A percentile compares a stretch with the other conserved stretches of the same genome.
phyloP scores from a whole-genome alignment of 2,888 invertebrate genomes.

The Hydriomena furcata region DNA sequence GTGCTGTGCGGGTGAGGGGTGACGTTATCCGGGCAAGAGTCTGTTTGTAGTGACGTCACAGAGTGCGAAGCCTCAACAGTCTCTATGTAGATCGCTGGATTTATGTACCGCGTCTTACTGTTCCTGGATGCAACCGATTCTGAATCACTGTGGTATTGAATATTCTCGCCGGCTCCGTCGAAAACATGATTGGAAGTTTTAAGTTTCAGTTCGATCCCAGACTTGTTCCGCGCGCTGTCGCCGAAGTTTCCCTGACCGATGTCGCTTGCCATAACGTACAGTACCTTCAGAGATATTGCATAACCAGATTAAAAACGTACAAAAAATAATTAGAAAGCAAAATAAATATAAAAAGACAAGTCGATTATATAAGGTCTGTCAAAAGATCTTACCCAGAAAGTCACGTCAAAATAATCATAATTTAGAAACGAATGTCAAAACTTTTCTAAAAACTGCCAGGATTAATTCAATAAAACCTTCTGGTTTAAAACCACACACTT shows the following conservation, averaged over 20 bases:
- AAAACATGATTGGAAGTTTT: conserved; percentile 67
- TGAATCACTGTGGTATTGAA: conserved; percentile 71
- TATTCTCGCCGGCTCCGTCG: conserved; percentile 73
- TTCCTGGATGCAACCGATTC: conserved; percentile 67
- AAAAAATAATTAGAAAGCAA: conserved; percentile 33
- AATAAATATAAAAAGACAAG: conserved; percentile 46
- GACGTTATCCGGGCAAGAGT: conserved; percentile 59
- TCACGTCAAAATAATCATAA: conserved; percentile 27
- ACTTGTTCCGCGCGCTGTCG: conserved; percentile 61
- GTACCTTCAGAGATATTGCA: conserved; percentile 29
- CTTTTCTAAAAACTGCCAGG: conserved; percentile 15
- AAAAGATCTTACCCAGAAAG: conserved; percentile 46
- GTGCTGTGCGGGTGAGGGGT: conserved; percentile 75
- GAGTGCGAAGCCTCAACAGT: conserved; percentile 70
- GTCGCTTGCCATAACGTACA: conserved; percentile 56
- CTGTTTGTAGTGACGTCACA: conserved; percentile 66
- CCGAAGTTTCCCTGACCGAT: conserved; percentile 64
- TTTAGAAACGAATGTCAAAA: conserved; percentile 24
- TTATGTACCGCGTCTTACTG: conserved; percentile 81
- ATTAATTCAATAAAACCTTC: neutral
- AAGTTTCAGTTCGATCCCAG: conserved; percentile 44
- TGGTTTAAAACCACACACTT: neutral
- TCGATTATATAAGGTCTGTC: conserved; percentile 37
- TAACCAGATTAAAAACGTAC: conserved; percentile 25
- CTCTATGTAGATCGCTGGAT: conserved; percentile 85